A percentile compares a stretch with the other conserved stretches of the same genome.
Evolutionary conservation across 1,140 invertebrate species (phyloP).

Genomic region (Zelostemma sp.): DNA sequence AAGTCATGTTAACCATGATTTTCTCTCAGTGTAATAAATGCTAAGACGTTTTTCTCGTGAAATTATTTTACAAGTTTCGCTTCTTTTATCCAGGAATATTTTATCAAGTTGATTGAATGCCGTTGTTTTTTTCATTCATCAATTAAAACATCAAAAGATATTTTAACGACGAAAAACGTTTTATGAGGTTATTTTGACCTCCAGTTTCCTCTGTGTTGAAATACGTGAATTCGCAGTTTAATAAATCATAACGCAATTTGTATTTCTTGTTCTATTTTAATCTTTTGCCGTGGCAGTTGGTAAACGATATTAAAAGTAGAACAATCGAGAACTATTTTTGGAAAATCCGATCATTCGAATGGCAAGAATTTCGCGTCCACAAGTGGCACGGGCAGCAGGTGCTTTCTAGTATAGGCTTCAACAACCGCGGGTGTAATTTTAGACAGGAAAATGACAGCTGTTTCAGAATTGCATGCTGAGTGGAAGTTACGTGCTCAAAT

Average conservation of each 20-base stretch:
- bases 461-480: constrained; percentile 28
- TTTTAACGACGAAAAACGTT: too few relatives aligned
- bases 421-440: constrained; percentile 38
- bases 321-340: constrained; percentile 38
- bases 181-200: too few relatives aligned
- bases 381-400: constrained; percentile 45
- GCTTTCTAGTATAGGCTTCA: constrained; percentile 33
- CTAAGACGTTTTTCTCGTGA: too few relatives aligned
- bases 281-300: constrained; percentile 21
- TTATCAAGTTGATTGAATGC: too few relatives aligned
- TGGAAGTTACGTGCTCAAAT: constrained; percentile 27
- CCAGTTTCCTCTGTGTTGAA: too few relatives aligned
- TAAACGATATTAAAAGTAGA: constrained; percentile 23
- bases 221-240: too few relatives aligned
- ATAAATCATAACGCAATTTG: not conserved
- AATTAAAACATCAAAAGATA: too few relatives aligned
- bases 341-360: constrained; percentile 34
- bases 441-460: constrained; percentile 32
- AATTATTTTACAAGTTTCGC: too few relatives aligned
- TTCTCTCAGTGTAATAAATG: too few relatives aligned
- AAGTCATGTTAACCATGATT: too few relatives aligned
- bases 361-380: constrained; percentile 36
- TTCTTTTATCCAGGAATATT: too few relatives aligned
- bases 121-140: too few relatives aligned
- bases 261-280: not conserved